These are phyloP conservation scores for rat (Rattus norvegicus) DNA, from an alignment of 2,113 vertebrate species.

Conservation along the genomic window GRCr8 NC_086019.1:94447001-94447500, in stretches of 20 bases:
- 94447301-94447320: constrained; percentile 54
- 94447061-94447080: constrained; percentile 83
- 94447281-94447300: constrained; percentile 78
- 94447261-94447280: constrained; percentile 72
- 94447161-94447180: constrained; percentile 75
- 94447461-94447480: constrained; percentile 82
- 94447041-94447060: constrained; percentile 79
- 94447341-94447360: constrained; percentile 78
- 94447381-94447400: constrained; percentile 86
- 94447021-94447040: constrained; percentile 74
- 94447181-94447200: constrained; percentile 76
- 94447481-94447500: constrained; percentile 82
- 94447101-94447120: constrained; percentile 86
- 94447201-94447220: constrained; percentile 74
- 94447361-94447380: constrained; percentile 86
- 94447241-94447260: constrained; percentile 75
- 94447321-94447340: constrained; percentile 72
- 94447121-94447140: constrained; percentile 80
- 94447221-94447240: constrained; percentile 77
- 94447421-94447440: constrained; percentile 74
- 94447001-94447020: constrained; percentile 50
- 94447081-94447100: constrained; percentile 84
- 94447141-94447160: constrained; percentile 80
- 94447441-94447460: constrained; percentile 81
- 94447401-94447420: constrained; percentile 83